Conservation (phyloP, 2,797 vertebrate genomes). For the Acanthurus lineatus region DNA sequence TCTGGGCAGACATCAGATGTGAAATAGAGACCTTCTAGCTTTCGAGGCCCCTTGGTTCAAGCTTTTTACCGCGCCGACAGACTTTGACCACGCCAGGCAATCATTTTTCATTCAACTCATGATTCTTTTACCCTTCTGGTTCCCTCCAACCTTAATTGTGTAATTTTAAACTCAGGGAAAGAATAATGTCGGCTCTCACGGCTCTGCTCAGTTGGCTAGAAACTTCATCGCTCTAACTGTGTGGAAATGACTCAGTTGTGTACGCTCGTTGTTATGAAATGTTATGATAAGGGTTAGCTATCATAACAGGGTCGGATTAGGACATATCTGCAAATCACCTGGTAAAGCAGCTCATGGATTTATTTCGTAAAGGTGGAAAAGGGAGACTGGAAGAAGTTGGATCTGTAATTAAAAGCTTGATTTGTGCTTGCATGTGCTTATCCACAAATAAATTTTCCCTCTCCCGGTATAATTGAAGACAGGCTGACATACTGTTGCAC, state of each 20-base stretch:
- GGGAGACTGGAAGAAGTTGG: neutral
- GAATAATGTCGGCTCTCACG: neutral
- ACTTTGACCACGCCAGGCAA: neutral
- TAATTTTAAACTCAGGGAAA: neutral
- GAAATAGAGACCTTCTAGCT: slow-evolving; percentile 21
- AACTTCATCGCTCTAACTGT: neutral
- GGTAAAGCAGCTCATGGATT: neutral
- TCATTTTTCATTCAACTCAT: neutral
- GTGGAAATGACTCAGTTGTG: neutral
- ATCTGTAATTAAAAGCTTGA: neutral
- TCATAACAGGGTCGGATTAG: neutral
- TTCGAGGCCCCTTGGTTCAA: neutral
- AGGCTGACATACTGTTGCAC: neutral
- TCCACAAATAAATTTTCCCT: slow-evolving; percentile 1
- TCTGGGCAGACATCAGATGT: slow-evolving; percentile 4
- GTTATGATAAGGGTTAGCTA: neutral
- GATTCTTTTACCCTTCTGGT: slow-evolving; percentile 2
- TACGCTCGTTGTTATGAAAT: neutral
- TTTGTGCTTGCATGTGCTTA: neutral
- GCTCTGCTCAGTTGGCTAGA: neutral
- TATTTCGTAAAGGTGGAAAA: neutral
- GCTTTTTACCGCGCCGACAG: neutral
- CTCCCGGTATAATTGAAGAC: slow-evolving; percentile 14
- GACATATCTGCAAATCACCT: neutral
- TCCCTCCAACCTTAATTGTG: neutral